Conservation (phyloP, 1,140 invertebrate species). For the Octopus sinensis region DNA sequence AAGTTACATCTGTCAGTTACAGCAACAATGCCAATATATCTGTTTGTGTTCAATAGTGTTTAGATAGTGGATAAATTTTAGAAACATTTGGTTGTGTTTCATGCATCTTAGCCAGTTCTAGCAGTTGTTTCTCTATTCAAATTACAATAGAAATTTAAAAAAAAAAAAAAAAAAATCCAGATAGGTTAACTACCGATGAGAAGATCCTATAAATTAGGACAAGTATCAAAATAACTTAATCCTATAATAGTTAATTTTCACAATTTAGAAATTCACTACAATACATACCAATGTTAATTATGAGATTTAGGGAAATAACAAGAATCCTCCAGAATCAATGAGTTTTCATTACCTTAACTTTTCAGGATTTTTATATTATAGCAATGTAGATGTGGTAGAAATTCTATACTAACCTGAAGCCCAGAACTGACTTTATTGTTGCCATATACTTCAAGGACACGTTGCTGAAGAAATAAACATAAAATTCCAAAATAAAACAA, state of each 20-base stretch:
- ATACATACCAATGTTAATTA: too few relatives aligned
- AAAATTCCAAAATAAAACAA: neutral
- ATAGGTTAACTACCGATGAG: neutral
- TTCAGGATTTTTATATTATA: too few relatives aligned
- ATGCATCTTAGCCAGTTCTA: conserved; percentile 12
- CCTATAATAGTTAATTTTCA: neutral
- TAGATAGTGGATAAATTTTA: conserved; percentile 12
- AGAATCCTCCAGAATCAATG: too few relatives aligned
- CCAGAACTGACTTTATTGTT: neutral
- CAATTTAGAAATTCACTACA: neutral
- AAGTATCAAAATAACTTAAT: neutral
- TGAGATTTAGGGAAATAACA: too few relatives aligned
- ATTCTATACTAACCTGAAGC: neutral
- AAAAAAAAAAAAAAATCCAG: neutral
- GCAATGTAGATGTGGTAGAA: neutral
- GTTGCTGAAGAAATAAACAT: neutral
- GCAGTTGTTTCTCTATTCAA: conserved; percentile 14
- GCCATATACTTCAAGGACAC: conserved; percentile 7
- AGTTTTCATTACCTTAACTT: too few relatives aligned
- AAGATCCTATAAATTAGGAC: neutral
- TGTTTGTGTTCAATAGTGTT: conserved; percentile 5
- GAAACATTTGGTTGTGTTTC: conserved; percentile 15
- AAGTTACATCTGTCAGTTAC: too few relatives aligned
- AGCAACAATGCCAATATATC: neutral
- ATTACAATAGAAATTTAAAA: neutral